These are phyloP conservation scores for Oryzias curvinotus DNA, from an alignment of 2,113 vertebrate species.

Conservation along the genomic window DNA sequence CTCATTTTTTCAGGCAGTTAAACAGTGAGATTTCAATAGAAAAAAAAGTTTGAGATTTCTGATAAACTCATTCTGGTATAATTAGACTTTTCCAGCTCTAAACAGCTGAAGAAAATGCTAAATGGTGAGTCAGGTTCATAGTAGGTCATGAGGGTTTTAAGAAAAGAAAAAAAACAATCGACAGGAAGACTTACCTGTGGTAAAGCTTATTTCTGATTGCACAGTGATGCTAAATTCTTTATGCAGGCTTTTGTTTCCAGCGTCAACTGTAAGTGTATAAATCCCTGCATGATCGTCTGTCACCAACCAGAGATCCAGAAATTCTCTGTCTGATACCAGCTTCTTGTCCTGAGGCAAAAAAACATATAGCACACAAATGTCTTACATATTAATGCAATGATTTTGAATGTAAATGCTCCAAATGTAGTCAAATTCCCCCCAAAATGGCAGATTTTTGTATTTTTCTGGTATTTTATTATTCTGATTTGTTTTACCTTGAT, in stretches of 20 bases:
- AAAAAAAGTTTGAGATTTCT: too few relatives aligned
- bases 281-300: slow-evolving; percentile 47
- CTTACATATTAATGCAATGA: background rate
- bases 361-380: slow-evolving; percentile 1
- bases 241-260: slow-evolving; percentile 21
- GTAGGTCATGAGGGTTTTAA: slow-evolving; percentile 6
- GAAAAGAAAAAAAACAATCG: background rate
- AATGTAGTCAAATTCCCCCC: too few relatives aligned
- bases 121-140: background rate
- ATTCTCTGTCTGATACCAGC: slow-evolving; percentile 37
- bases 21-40: too few relatives aligned
- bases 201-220: slow-evolving; percentile 18
- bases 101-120: slow-evolving; percentile 43
- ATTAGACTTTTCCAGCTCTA: slow-evolving; percentile 10
- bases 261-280: slow-evolving; percentile 63
- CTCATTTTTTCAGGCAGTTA: too few relatives aligned
- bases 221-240: slow-evolving; percentile 52
- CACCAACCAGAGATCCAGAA: slow-evolving; percentile 50
- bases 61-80: too few relatives aligned
- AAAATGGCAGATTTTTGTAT: too few relatives aligned
- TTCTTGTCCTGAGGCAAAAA: slow-evolving; percentile 48
- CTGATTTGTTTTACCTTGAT: slow-evolving; percentile 55
- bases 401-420: too few relatives aligned
- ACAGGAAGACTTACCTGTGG: slow-evolving; percentile 42
- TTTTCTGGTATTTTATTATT: too few relatives aligned